These are phyloP conservation scores for Tinea pellionella DNA, from an alignment of 2,888 invertebrate genomes.

Conservation along the genomic window DNA sequence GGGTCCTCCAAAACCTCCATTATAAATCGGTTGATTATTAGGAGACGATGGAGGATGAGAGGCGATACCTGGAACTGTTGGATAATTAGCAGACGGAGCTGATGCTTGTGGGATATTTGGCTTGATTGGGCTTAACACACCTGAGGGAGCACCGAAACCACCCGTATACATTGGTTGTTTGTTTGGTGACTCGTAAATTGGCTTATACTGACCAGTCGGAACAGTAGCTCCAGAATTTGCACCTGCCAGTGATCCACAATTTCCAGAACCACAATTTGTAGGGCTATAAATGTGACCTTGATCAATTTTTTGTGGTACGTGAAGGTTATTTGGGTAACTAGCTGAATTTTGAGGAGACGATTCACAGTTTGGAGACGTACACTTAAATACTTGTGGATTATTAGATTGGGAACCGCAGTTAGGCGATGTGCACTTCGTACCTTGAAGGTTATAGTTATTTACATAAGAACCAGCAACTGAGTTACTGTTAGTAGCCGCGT, in stretches of 20 bases:
- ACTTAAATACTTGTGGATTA: constrained; percentile 21
- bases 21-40: constrained; percentile 27
- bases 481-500: not conserved
- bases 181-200: constrained; percentile 18
- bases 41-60: not conserved
- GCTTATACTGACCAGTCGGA: not conserved
- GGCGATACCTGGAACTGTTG: not conserved
- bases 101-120: constrained; percentile 20
- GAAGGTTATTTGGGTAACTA: not conserved
- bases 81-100: constrained; percentile 19
- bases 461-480: not conserved
- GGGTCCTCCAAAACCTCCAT: constrained; percentile 36
- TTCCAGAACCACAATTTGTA: not conserved
- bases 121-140: constrained; percentile 39
- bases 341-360: not conserved
- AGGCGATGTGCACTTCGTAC: constrained; percentile 1
- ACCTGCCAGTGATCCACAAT: not conserved
- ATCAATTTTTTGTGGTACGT: not conserved
- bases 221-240: not conserved
- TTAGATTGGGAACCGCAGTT: not conserved
- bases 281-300: not conserved
- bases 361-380: constrained; percentile 20
- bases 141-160: constrained; percentile 36
- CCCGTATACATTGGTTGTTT: constrained; percentile 29
- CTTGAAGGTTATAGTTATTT: not conserved